Base-by-base conservation (phyloP, 2,888 invertebrate species). In the Hypomecis atomaria region DNA sequence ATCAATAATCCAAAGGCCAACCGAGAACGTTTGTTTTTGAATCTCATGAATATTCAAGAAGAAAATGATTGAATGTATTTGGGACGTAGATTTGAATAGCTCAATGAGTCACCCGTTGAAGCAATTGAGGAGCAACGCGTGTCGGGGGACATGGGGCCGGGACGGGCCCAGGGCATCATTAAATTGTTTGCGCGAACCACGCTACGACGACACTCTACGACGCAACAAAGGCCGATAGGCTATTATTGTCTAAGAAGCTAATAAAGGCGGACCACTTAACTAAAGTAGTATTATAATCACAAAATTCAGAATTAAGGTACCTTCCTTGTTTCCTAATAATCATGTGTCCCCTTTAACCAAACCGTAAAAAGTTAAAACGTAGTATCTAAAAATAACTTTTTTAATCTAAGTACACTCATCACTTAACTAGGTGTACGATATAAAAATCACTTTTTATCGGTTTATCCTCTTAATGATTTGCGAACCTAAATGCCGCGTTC, bases 31-130 rank as follows among this genome's bases (percentile, higher is more conserved):
- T 44, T 13, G 33, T 52, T 62, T 59, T 64, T 43, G 57, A 52
- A 44, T 23, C 58, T 59, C 49, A 67, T 72, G 58, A 73, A 66
- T 71, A 78, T 78, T 78, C 72, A 79, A 75, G 61, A 71, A 67
- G 69, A 76, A 23, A 68, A 64, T 74, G 71, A 77, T 77, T 76
- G 66, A 63, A 73, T 75, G 76, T 73, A 78, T 79, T 76, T 73
- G 71, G 75, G 65, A 69, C 78, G 72, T 68, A 62, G 64, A 59
- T 77, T 77, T 76, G 71, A 78, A 73, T 70, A 70, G 55, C 71
- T 70, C 73, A 79, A 74, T 78, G 71, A 79, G 69, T 71, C 66
- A 75, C 70, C 76, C 76, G 80, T 86, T 83, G 76, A 78, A 76
- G 74, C 79, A 83, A 84, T 81, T 78, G 78, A 74, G 66, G 63